Conservation (phyloP, 2,888 invertebrate genomes). For the Tetrapedia diversipes region DNA sequence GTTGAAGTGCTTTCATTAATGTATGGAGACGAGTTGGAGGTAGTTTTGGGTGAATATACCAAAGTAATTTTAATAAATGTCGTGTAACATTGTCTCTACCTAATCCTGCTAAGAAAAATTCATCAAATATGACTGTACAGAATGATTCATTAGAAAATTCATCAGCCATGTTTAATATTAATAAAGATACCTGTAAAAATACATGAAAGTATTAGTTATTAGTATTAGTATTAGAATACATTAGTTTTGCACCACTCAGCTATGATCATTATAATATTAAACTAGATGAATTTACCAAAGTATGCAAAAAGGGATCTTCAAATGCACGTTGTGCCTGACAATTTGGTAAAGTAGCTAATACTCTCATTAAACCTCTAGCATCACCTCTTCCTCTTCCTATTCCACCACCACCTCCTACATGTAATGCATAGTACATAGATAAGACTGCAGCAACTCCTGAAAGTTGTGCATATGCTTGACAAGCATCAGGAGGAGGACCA, state of each 20-base stretch:
- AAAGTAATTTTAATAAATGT: constrained; percentile 94
- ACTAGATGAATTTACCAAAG: constrained; percentile 86
- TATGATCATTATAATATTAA: constrained; percentile 6
- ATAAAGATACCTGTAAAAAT: constrained; percentile 85
- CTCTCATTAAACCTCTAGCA: constrained; percentile 88
- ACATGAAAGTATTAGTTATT: too few relatives aligned
- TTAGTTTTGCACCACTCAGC: background rate
- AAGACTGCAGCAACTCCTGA: constrained; percentile 95
- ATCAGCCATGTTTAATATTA: constrained; percentile 93
- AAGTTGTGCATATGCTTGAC: constrained; percentile 95
- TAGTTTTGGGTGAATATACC: constrained; percentile 94
- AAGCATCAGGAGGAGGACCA: constrained; percentile 96
- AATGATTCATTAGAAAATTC: constrained; percentile 97
- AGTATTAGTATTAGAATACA: too few relatives aligned
- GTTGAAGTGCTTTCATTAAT: constrained; percentile 91
- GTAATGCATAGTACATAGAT: constrained; percentile 97
- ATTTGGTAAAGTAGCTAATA: constrained; percentile 94
- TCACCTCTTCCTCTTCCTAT: constrained; percentile 77
- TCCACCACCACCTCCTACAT: constrained; percentile 87
- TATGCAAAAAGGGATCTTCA: constrained; percentile 97
- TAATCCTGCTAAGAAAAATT: constrained; percentile 96
- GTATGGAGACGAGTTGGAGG: constrained; percentile 91
- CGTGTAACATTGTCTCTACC: constrained; percentile 95
- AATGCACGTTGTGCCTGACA: constrained; percentile 96
- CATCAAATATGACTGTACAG: constrained; percentile 97